Conservation (phyloP, 1,140 invertebrate genomes). For the Leptopilina boulardi region DNA sequence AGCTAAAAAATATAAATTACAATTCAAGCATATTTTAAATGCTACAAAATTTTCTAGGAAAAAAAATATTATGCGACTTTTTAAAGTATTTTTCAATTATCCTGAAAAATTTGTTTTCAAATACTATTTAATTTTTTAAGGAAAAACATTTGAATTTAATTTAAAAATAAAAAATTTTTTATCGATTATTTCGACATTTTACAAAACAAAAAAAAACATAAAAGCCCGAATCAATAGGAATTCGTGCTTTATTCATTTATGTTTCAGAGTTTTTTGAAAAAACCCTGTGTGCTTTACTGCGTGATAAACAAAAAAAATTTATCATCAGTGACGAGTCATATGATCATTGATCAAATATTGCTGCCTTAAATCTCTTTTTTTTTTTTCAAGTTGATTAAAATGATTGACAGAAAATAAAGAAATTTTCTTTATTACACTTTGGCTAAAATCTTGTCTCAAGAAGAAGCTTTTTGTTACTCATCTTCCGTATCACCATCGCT, state of each 20-base stretch:
- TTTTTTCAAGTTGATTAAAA: background rate
- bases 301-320: constrained; percentile 30
- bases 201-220: constrained; percentile 56
- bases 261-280: constrained; percentile 16
- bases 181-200: constrained; percentile 46
- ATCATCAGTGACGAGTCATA: constrained; percentile 19
- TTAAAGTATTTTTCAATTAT: too few species aligned
- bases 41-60: background rate
- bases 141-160: constrained; percentile 31
- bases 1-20: background rate
- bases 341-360: background rate
- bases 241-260: constrained; percentile 43
- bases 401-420: background rate
- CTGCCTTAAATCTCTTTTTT: background rate
- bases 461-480: constrained; percentile 77
- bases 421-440: background rate
- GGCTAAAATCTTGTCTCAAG: constrained; percentile 13
- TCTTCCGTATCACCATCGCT: constrained; percentile 94
- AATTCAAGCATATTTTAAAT: background rate
- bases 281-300: constrained; percentile 5
- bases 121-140: background rate
- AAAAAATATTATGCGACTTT: background rate
- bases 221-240: constrained; percentile 60
- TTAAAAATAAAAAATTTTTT: constrained; percentile 56
- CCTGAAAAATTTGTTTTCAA: too few species aligned